phyloP scores from a whole-genome alignment of 2,113 vertebrate species.

The Hirundichthys speculiger region DNA sequence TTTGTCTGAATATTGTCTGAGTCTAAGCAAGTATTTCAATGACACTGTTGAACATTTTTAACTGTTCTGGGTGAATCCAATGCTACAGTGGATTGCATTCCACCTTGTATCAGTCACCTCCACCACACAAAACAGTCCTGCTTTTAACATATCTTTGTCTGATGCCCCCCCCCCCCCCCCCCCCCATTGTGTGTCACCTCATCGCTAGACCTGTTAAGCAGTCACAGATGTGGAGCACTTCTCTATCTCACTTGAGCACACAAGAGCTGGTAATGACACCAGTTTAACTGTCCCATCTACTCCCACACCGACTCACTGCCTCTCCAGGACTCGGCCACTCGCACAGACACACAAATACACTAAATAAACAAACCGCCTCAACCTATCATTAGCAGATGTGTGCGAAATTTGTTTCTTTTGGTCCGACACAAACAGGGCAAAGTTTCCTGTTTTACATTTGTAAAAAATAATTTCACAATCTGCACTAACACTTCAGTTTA shows the following conservation, averaged over 20 bases:
- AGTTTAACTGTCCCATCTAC: slow-evolving; percentile 23
- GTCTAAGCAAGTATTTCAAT: too few species aligned
- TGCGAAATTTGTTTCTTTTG: slow-evolving; percentile 58
- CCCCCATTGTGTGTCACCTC: slow-evolving; percentile 26
- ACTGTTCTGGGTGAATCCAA: slow-evolving; percentile 3
- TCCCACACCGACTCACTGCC: slow-evolving; percentile 15
- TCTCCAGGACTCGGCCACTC: not conserved
- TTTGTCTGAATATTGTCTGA: too few species aligned
- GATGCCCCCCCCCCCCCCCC: slow-evolving; percentile 7
- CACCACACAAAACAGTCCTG: slow-evolving; percentile 17
- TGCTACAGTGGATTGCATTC: not conserved
- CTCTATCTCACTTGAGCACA: not conserved
- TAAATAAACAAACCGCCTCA: slow-evolving; percentile 56
- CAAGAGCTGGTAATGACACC: not conserved
- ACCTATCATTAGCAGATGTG: slow-evolving; percentile 63
- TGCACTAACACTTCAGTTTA: slow-evolving; percentile 3
- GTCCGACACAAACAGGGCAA: slow-evolving; percentile 22
- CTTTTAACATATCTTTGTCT: slow-evolving; percentile 28
- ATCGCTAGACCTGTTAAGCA: slow-evolving; percentile 39
- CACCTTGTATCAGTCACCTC: slow-evolving; percentile 10
- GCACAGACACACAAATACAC: slow-evolving; percentile 30
- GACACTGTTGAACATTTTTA: slow-evolving; percentile 1
- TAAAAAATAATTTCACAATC: slow-evolving; percentile 35
- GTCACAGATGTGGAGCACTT: slow-evolving; percentile 33
- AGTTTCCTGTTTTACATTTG: slow-evolving; percentile 52